Evolutionary conservation across 2,888 invertebrate genomes (phyloP).

Genomic region (Carpatolechia fugitivella): DNA sequence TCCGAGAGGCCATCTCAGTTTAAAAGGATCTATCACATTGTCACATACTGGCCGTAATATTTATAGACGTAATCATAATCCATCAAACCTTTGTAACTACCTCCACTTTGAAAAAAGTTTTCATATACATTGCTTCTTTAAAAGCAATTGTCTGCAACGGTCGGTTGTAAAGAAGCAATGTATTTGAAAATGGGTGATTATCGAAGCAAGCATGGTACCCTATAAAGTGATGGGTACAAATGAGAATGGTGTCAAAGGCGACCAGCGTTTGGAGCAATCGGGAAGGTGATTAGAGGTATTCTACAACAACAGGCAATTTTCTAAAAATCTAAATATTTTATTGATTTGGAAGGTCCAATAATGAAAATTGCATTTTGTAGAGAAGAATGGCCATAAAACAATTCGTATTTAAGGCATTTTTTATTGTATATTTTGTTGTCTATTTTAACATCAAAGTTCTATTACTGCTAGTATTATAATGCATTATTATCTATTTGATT

Average conservation of each 20-base stretch:
- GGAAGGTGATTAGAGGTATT: slow-evolving; percentile 46
- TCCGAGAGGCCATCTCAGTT: slow-evolving; percentile 30
- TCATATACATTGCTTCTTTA: neutral
- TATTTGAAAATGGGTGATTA: neutral
- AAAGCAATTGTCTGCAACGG: neutral
- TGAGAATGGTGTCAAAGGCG: slow-evolving; percentile 44
- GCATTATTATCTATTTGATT: no score
- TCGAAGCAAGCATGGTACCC: slow-evolving; percentile 21
- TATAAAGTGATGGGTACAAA: slow-evolving; percentile 30
- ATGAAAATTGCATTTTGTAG: no score
- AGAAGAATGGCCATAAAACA: no score
- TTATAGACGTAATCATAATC: slow-evolving; percentile 60
- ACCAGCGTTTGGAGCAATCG: slow-evolving; percentile 24
- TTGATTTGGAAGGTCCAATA: no score
- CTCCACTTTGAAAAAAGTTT: neutral
- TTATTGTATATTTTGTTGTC: no score
- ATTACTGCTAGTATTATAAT: no score
- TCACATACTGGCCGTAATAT: slow-evolving; percentile 48
- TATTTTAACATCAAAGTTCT: no score
- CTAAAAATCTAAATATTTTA: no score
- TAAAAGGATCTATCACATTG: slow-evolving; percentile 63
- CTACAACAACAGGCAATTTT: slow-evolving; percentile 21
- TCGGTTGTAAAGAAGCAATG: neutral
- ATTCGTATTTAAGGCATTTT: no score
- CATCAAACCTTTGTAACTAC: slow-evolving; percentile 35